Percentiles rank a stretch among this genome's conserved stretches.
These are phyloP conservation scores for Scarus forsteni DNA, from an alignment of 2,797 vertebrate genomes.

Conservation along the genomic window DNA sequence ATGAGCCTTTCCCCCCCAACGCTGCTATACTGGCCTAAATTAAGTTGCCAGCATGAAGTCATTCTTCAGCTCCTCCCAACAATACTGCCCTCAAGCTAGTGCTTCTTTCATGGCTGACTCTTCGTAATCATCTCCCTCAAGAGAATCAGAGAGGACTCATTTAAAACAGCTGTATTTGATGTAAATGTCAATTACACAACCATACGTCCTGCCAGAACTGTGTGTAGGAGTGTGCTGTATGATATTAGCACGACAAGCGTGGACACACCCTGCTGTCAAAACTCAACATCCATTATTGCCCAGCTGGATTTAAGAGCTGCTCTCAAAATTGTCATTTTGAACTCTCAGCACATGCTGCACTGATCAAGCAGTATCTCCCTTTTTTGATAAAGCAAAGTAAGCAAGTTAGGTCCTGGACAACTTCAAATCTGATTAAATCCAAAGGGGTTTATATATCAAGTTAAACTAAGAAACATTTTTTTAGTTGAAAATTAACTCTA, in stretches of 20 bases:
- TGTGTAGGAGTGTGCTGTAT: slow-evolving; percentile 51
- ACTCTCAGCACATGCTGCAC: not conserved
- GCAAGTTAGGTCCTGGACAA: no score
- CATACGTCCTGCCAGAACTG: slow-evolving; percentile 40
- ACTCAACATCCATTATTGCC: slow-evolving; percentile 28
- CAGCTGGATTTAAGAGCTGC: slow-evolving; percentile 14
- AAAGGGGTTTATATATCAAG: no score
- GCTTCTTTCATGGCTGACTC: slow-evolving; percentile 68
- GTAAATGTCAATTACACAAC: slow-evolving; percentile 71
- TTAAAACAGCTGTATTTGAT: slow-evolving; percentile 74
- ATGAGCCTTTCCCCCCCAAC: slow-evolving; percentile 14
- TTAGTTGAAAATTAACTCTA: no score
- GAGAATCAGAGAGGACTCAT: slow-evolving; percentile 72
- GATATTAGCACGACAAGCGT: slow-evolving; percentile 44
- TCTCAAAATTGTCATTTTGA: slow-evolving; percentile 30
- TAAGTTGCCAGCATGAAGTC: slow-evolving; percentile 76
- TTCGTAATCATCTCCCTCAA: slow-evolving; percentile 72
- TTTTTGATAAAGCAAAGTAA: no score
- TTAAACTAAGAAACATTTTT: no score
- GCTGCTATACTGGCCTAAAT: slow-evolving; percentile 63
- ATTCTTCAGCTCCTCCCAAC: slow-evolving; percentile 64
- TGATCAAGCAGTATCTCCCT: no score
- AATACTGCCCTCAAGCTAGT: slow-evolving; percentile 54
- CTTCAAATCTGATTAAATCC: no score
- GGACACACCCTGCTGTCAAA: slow-evolving; percentile 65